phyloP scores from a whole-genome alignment of 2,797 vertebrate species.

The Rousettus madagascariensis region DNA sequence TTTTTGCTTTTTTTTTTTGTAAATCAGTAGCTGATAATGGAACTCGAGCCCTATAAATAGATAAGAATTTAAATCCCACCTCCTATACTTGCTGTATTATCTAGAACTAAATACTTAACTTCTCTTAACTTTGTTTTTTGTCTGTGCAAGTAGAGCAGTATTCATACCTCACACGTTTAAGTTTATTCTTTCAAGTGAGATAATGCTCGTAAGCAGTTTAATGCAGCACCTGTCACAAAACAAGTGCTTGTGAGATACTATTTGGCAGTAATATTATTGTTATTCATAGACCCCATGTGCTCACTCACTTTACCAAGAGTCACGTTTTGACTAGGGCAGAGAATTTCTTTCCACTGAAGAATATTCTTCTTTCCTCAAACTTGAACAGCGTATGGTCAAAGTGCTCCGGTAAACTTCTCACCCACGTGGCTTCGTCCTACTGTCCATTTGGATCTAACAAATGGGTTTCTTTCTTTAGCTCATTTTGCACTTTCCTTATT shows the following conservation, averaged over 20 bases:
- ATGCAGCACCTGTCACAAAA: accelerated
- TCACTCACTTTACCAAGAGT: background rate
- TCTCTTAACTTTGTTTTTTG: background rate
- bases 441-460: background rate
- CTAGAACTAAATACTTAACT: background rate
- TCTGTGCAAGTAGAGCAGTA: background rate
- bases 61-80: background rate
- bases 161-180: background rate
- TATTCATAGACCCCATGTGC: background rate
- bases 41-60: background rate
- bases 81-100: background rate
- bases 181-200: background rate
- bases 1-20: background rate
- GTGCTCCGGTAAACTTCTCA: background rate
- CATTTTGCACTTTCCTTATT: background rate
- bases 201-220: background rate
- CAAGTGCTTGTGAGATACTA: background rate
- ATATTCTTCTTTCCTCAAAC: background rate
- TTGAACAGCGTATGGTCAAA: background rate
- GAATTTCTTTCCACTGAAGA: background rate
- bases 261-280: accelerated
- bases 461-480: background rate
- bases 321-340: background rate
- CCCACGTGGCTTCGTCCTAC: background rate
- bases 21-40: background rate